phyloP scores from a whole-genome alignment of 2,113 vertebrate genomes.

The Copsychus sechellarum region DNA sequence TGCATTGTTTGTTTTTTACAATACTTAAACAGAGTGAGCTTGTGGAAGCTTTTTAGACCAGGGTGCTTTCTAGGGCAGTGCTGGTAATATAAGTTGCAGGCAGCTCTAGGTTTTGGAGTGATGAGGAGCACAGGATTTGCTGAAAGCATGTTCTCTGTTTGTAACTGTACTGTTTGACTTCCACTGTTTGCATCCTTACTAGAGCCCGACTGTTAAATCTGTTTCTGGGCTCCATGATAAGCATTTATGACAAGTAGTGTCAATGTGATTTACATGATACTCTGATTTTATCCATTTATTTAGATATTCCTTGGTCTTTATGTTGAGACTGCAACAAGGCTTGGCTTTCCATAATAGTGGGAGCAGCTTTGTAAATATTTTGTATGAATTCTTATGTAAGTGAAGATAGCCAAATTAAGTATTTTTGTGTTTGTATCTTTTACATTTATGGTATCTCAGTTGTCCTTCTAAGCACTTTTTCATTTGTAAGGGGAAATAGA shows the following conservation, averaged over 20 bases:
- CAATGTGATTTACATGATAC: not conserved
- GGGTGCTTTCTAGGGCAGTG: not conserved
- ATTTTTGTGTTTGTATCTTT: not conserved
- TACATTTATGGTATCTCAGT: not conserved
- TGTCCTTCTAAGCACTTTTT: not conserved
- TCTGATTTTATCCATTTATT: not conserved
- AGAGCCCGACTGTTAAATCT: not conserved
- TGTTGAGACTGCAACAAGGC: not conserved
- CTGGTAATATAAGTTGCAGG: not conserved
- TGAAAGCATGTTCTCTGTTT: not conserved
- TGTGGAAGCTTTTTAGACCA: not conserved
- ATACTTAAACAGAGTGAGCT: not conserved
- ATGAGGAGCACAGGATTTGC: not conserved
- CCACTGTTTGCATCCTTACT: not conserved
- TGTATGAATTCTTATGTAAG: not conserved
- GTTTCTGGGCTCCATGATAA: not conserved
- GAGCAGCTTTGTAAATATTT: not conserved
- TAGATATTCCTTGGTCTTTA: not conserved
- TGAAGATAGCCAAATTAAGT: not conserved
- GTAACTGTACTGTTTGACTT: not conserved
- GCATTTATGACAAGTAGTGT: not conserved
- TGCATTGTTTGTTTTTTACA: slow-evolving; percentile 13
- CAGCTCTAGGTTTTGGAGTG: not conserved
- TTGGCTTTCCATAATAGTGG: not conserved
- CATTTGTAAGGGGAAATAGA: not conserved